Conservation (phyloP, 2,797 vertebrate genomes). For the Aselliscus stoliczkanus region DNA sequence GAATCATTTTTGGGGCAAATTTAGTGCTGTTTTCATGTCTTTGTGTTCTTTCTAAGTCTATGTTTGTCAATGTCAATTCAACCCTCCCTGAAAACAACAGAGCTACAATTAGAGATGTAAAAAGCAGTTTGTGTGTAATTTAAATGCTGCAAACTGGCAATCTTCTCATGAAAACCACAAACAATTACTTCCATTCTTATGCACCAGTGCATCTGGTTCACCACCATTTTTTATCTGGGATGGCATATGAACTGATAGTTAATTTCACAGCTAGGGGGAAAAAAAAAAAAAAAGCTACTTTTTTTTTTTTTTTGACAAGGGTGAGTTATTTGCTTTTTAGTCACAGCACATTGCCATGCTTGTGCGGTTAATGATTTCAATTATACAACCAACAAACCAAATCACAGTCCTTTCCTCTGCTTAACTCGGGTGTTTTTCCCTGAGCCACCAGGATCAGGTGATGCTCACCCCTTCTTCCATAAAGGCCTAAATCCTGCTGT, state of each 20-base stretch:
- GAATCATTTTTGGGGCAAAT: conserved; percentile 66
- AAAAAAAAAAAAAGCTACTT: background rate
- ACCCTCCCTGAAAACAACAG: conserved; percentile 73
- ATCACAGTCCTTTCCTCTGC: conserved; percentile 25
- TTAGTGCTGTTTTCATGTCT: conserved; percentile 69
- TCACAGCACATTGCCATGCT: conserved; percentile 27
- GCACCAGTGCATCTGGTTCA: conserved; percentile 64
- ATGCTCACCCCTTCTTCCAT: background rate
- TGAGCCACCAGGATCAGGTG: background rate
- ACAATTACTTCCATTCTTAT: conserved; percentile 72
- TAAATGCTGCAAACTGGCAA: conserved; percentile 76
- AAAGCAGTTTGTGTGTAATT: conserved; percentile 77
- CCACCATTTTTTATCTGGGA: conserved; percentile 59
- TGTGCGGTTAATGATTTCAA: conserved; percentile 52
- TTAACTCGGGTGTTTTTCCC: conserved; percentile 8
- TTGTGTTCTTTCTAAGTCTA: conserved; percentile 63
- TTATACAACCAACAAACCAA: conserved; percentile 45
- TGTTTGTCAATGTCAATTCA: conserved; percentile 78
- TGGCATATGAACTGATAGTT: conserved; percentile 66
- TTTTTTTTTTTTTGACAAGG: conserved; percentile 61
- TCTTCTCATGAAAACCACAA: conserved; percentile 76
- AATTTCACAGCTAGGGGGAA: conserved; percentile 70
- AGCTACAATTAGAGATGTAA: conserved; percentile 79
- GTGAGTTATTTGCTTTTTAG: conserved; percentile 68
- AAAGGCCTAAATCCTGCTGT: background rate